These are phyloP conservation scores for Ryuthela nishihirai DNA, from an alignment of 2,888 invertebrate species.

Conservation along the genomic window DNA sequence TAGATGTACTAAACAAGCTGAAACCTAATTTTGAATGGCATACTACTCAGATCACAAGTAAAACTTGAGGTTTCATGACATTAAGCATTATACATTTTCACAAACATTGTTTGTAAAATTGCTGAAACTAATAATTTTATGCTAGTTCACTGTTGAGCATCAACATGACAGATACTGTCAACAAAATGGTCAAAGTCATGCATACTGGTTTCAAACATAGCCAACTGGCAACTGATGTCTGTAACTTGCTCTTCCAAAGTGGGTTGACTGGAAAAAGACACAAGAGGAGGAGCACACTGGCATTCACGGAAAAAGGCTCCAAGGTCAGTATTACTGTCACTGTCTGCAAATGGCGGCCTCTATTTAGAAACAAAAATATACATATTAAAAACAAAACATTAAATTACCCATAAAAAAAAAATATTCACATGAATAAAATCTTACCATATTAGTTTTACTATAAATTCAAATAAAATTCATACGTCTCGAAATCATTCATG, in stretches of 20 bases:
- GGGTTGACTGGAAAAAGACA: constrained; percentile 55
- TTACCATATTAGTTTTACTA: too few relatives aligned
- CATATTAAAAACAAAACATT: neutral
- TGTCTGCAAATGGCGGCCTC: constrained; percentile 76
- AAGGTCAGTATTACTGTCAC: constrained; percentile 65
- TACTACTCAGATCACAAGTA: too few relatives aligned
- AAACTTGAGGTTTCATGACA: too few relatives aligned
- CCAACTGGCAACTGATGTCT: constrained; percentile 65
- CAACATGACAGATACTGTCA: constrained; percentile 56
- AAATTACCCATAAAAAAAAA: neutral
- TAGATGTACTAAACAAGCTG: too few relatives aligned
- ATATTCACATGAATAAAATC: too few relatives aligned
- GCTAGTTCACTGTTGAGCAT: too few relatives aligned
- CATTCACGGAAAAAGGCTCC: constrained; percentile 76
- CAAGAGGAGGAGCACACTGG: constrained; percentile 63
- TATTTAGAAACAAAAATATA: constrained; percentile 46
- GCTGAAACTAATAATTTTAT: too few relatives aligned
- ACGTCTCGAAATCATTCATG: too few relatives aligned
- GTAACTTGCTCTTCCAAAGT: constrained; percentile 52
- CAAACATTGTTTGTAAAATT: too few relatives aligned
- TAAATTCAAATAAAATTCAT: too few relatives aligned
- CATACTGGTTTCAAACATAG: constrained; percentile 68
- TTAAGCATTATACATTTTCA: too few relatives aligned
- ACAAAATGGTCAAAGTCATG: constrained; percentile 73
- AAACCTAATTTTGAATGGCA: too few relatives aligned